Conservation (phyloP, 1,140 invertebrate species). For the Battus philenor region DNA sequence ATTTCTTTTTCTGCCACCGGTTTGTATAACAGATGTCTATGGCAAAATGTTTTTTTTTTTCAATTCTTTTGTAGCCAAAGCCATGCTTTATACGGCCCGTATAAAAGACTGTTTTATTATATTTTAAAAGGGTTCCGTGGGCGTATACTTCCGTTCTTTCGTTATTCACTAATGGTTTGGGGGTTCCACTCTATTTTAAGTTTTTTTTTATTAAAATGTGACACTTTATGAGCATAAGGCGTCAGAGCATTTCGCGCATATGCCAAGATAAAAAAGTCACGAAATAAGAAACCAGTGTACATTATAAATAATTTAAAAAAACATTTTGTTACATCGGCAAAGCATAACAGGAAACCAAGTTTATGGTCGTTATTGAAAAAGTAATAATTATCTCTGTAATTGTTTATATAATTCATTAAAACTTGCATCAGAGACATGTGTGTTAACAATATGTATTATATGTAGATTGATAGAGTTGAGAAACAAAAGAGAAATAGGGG, state of each 20-base stretch:
- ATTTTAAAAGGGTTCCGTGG: constrained; percentile 59
- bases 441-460: too few species aligned
- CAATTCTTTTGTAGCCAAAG: constrained; percentile 33
- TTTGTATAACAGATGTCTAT: constrained; percentile 31
- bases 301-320: too few species aligned
- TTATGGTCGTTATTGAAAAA: too few species aligned
- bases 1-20: constrained; percentile 9
- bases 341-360: too few species aligned
- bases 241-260: constrained; percentile 27
- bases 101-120: constrained; percentile 42
- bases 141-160: constrained; percentile 43
- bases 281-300: too few species aligned
- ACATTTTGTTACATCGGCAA: too few species aligned
- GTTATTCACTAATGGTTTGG: constrained; percentile 30
- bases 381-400: too few species aligned
- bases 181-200: constrained; percentile 29
- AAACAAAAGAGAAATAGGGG: too few species aligned
- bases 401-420: too few species aligned
- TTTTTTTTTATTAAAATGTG: constrained; percentile 38
- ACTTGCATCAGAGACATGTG: too few species aligned
- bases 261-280: constrained; percentile 24
- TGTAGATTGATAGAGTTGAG: too few species aligned
- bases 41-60: constrained; percentile 29
- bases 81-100: constrained; percentile 20
- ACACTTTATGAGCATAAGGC: constrained; percentile 39